These are phyloP conservation scores for Peromyscus melanophrys DNA, from an alignment of 2,797 vertebrate genomes.

Conservation along the genomic window DNA sequence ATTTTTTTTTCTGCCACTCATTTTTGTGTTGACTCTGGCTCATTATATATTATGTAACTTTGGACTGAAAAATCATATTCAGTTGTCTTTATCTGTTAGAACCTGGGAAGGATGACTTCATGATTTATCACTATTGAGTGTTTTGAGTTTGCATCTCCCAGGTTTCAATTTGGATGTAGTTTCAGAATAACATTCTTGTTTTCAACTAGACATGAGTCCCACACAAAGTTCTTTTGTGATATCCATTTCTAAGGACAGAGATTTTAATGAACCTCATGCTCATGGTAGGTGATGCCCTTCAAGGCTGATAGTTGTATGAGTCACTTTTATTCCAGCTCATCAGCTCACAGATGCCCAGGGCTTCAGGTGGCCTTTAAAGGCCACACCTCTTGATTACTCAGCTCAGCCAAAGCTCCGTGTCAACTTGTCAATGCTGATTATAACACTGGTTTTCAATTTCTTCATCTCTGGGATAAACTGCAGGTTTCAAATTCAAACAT, in stretches of 20 bases:
- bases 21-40: slow-evolving; percentile 19
- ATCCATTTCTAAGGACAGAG: slow-evolving; percentile 15
- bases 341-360: slow-evolving; percentile 32
- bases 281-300: not conserved
- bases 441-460: slow-evolving; percentile 20
- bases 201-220: not conserved
- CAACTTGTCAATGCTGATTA: not conserved
- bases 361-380: slow-evolving; percentile 64
- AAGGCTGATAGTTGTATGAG: not conserved
- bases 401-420: not conserved
- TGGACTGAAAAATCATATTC: slow-evolving; percentile 5
- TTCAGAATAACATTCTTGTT: not conserved
- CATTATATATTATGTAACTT: not conserved
- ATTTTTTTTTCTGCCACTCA: not conserved
- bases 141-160: not conserved
- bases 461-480: not conserved
- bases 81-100: slow-evolving; percentile 7
- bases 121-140: not conserved
- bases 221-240: slow-evolving; percentile 45
- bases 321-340: slow-evolving; percentile 52
- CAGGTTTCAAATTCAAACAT: not conserved
- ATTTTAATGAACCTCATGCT: slow-evolving; percentile 36
- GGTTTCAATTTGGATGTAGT: not conserved
- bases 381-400: slow-evolving; percentile 57
- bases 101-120: not conserved